Evolutionary conservation across 1,140 invertebrate genomes (phyloP).

Genomic region (Apis mellifera): DNA sequence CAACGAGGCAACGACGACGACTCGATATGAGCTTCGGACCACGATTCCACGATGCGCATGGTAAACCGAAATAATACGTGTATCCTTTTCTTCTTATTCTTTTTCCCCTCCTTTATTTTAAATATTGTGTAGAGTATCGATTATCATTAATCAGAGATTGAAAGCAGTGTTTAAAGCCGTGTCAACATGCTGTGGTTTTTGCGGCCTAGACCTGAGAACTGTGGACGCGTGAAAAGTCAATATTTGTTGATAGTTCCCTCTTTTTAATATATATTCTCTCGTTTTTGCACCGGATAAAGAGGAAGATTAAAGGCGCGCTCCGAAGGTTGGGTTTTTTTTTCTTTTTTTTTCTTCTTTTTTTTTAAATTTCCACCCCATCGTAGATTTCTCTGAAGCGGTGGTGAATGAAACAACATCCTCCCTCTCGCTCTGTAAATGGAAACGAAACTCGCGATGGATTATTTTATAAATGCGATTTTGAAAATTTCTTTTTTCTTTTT

Average conservation of each 20-base stretch:
- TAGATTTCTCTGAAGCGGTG: not conserved
- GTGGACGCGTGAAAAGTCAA: slow-evolving; percentile 6
- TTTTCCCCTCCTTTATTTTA: not conserved
- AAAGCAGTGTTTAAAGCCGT: not conserved
- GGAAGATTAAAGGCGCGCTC: slow-evolving; percentile 1
- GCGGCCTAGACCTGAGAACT: not conserved
- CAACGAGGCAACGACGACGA: no score
- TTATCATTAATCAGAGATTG: not conserved
- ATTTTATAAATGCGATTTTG: not conserved
- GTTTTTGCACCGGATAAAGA: not conserved
- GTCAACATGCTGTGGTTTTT: not conserved
- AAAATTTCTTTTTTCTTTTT: not conserved
- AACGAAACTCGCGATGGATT: not conserved
- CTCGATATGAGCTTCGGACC: not conserved
- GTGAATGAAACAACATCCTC: not conserved
- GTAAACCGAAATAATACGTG: not conserved
- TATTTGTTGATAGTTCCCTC: slow-evolving; percentile 5
- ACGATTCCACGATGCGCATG: not conserved
- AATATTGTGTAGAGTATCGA: not conserved
- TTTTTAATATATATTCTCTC: not conserved
- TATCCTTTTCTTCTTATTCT: no score
- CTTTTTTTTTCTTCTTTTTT: not conserved
- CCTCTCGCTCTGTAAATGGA: fast-evolving
- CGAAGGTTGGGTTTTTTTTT: not conserved
- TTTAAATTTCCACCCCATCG: not conserved